Conservation (phyloP, 2,888 invertebrate genomes). For the Antheraea yamamai region DNA sequence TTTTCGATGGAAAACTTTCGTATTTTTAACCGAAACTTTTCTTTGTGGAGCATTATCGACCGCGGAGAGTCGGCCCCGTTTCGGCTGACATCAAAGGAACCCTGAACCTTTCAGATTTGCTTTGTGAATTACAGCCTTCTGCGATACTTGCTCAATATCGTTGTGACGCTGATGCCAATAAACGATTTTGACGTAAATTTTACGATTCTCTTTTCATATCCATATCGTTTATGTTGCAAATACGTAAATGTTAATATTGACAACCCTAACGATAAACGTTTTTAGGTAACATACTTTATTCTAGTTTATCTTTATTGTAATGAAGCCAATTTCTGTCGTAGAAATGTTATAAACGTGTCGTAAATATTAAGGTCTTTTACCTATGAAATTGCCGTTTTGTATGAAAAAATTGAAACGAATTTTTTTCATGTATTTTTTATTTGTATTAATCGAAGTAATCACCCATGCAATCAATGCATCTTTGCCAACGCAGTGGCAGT, state of each 20-base stretch:
- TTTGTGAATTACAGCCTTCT: constrained; percentile 36
- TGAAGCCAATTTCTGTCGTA: neutral
- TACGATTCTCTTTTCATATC: neutral
- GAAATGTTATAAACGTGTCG: too few relatives aligned
- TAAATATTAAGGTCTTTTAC: too few relatives aligned
- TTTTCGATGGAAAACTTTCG: neutral
- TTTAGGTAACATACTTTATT: neutral
- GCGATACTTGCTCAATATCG: constrained; percentile 30
- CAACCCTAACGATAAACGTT: neutral
- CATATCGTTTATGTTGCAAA: neutral
- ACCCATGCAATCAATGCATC: too few relatives aligned
- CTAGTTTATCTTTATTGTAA: neutral
- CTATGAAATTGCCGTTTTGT: too few relatives aligned
- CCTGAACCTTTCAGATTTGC: constrained; percentile 31
- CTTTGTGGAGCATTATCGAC: constrained; percentile 31
- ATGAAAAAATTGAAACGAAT: too few relatives aligned
- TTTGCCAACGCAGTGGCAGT: too few relatives aligned
- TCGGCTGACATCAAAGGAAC: constrained; percentile 35
- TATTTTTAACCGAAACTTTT: constrained; percentile 26
- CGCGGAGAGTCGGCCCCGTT: constrained; percentile 26
- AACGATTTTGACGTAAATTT: constrained; percentile 16
- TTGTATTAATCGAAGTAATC: too few relatives aligned
- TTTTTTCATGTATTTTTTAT: too few relatives aligned
- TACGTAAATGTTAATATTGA: neutral
- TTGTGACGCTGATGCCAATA: constrained; percentile 23